A percentile compares a stretch with the other conserved stretches of the same genome.
These are phyloP conservation scores for Platyrinchus mystaceus DNA, from an alignment of 2,797 vertebrate genomes.

Conservation along the genomic window DNA sequence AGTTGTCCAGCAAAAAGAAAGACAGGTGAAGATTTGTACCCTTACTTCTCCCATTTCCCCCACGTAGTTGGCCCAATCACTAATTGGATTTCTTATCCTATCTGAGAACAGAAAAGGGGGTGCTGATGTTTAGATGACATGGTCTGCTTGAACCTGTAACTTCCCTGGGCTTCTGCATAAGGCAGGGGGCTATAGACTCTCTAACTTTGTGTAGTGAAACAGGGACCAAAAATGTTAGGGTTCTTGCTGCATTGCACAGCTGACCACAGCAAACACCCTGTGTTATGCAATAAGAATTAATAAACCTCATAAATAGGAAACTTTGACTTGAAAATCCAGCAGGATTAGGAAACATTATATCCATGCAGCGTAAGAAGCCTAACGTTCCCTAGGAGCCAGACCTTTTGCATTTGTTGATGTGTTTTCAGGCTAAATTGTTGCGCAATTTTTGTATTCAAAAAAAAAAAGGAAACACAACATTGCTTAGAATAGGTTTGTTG, in stretches of 20 bases:
- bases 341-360: not conserved
- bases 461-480: not conserved
- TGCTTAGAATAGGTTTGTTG: conserved; percentile 16
- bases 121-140: not conserved
- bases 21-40: not conserved
- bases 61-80: not conserved
- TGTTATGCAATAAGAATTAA: not conserved
- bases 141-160: not conserved
- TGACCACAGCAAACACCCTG: not conserved
- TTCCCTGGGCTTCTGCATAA: not conserved
- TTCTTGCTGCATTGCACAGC: not conserved
- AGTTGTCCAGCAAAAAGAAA: not conserved
- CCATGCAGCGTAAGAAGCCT: not conserved
- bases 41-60: not conserved
- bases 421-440: not conserved
- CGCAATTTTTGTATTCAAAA: not conserved
- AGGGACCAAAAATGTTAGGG: not conserved
- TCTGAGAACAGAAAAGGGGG: not conserved
- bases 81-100: not conserved
- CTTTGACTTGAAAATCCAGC: not conserved
- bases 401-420: not conserved
- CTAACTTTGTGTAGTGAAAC: not conserved
- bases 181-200: not conserved
- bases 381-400: not conserved
- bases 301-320: not conserved